Evolutionary conservation across 1,140 invertebrate species (phyloP).

Genomic region (Plectrocnemia conspersa): DNA sequence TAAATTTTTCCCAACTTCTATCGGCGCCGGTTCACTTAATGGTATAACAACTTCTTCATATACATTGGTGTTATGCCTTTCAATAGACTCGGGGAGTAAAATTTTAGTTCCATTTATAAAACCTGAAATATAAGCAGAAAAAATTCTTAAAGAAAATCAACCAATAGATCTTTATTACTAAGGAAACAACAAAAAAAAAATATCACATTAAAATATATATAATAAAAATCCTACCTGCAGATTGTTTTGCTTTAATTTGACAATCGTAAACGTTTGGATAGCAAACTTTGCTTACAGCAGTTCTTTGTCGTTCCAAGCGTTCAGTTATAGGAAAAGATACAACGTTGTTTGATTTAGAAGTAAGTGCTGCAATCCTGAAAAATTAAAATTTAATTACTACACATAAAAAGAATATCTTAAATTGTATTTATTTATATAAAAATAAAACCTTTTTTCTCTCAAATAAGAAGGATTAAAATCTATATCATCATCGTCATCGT

Average conservation of each 20-base stretch:
- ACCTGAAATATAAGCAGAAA: conserved; percentile 48
- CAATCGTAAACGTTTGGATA: conserved; percentile 84
- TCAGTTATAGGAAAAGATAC: conserved; percentile 28
- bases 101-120: conserved; percentile 77
- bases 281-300: conserved; percentile 51
- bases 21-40: conserved; percentile 59
- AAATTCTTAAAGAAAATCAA: not conserved
- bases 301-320: conserved; percentile 42
- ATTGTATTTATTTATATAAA: not conserved
- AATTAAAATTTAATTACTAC: conserved; percentile 22
- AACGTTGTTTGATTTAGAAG: conserved; percentile 39
- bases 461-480: conserved; percentile 38
- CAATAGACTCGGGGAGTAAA: conserved; percentile 71
- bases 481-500: conserved; percentile 52
- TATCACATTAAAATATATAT: conserved; percentile 4
- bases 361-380: conserved; percentile 50
- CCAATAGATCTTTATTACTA: not conserved
- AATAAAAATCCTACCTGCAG: conserved; percentile 49
- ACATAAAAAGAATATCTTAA: not conserved
- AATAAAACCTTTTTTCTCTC: conserved; percentile 37
- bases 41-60: conserved; percentile 90
- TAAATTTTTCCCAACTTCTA: conserved; percentile 63
- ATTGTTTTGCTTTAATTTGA: conserved; percentile 62
- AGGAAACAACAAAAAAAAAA: conserved; percentile 12
- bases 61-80: conserved; percentile 63